Evolutionary conservation across 2,797 vertebrate genomes (phyloP).

Genomic region (Pristis pectinata): DNA sequence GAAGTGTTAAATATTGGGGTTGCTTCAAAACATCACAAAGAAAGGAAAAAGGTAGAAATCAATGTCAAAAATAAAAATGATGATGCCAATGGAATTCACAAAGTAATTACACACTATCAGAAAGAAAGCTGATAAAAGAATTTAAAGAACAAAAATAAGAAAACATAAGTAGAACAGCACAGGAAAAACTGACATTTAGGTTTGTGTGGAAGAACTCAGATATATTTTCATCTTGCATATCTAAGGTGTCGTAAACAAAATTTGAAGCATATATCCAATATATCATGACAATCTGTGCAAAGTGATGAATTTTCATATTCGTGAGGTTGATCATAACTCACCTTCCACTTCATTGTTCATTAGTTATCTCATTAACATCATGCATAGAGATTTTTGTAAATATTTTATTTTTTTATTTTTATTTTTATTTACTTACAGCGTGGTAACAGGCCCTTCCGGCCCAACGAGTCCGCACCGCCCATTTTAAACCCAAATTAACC

Average conservation of each 20-base stretch:
- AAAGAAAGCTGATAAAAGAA: not conserved
- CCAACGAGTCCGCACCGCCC: too few species aligned
- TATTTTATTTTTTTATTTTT: too few species aligned
- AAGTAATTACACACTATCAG: not conserved
- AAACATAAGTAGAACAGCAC: not conserved
- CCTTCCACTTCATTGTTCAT: not conserved
- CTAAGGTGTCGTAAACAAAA: not conserved
- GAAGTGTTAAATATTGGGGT: not conserved
- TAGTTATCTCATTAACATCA: not conserved
- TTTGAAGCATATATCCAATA: not conserved
- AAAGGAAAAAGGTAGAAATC: not conserved
- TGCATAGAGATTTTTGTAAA: not conserved
- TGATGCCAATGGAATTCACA: not conserved
- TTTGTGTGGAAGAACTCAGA: not conserved
- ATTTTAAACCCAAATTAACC: too few species aligned
- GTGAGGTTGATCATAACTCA: constrained; percentile 4
- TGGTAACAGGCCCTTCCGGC: too few species aligned
- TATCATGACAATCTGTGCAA: not conserved
- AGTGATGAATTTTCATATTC: not conserved
- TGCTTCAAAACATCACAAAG: not conserved
- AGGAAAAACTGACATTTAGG: not conserved
- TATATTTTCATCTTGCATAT: not conserved
- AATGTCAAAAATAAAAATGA: not conserved
- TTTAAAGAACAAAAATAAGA: not conserved
- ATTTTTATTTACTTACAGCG: too few species aligned